A percentile compares a stretch with the other conserved stretches of the same genome.
These are phyloP conservation scores for Sandelia bainsii DNA, from an alignment of 2,797 vertebrate genomes.

Conservation along the genomic window DNA sequence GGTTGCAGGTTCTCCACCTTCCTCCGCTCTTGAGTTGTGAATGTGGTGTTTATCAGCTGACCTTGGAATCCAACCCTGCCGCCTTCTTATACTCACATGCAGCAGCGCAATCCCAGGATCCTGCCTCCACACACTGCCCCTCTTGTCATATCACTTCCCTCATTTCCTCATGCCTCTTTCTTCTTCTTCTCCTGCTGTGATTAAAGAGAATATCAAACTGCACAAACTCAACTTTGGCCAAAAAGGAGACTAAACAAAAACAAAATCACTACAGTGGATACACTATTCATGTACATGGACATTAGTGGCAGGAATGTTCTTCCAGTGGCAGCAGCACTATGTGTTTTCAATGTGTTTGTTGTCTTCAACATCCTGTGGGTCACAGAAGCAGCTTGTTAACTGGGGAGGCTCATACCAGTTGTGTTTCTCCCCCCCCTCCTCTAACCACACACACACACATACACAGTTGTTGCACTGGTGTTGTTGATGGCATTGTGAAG, in stretches of 20 bases:
- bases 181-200: conserved; percentile 71
- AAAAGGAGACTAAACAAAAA: conserved; percentile 69
- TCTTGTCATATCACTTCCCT: conserved; percentile 67
- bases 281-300: conserved; percentile 58
- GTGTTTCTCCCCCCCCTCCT: conserved; percentile 8
- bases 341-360: conserved; percentile 68
- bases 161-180: conserved; percentile 66
- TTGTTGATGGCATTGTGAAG: conserved; percentile 63
- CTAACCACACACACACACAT: conserved; percentile 34
- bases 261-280: conserved; percentile 70
- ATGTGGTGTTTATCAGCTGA: conserved; percentile 73
- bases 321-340: conserved; percentile 21
- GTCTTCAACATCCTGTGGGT: conserved; percentile 74
- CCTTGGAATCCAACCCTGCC: conserved; percentile 68
- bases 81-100: conserved; percentile 39
- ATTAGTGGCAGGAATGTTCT: conserved; percentile 53
- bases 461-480: conserved; percentile 59
- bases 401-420: conserved; percentile 44
- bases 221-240: conserved; percentile 54
- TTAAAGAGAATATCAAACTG: conserved; percentile 66
- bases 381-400: conserved; percentile 77
- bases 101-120: conserved; percentile 53
- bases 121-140: conserved; percentile 64
- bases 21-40: conserved; percentile 50
- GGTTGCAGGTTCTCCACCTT: conserved; percentile 43